Percentiles rank a stretch among this genome's conserved stretches.
These are phyloP conservation scores for Synanthedon myopaeformis DNA, from an alignment of 2,888 invertebrate species.

Conservation along the genomic window DNA sequence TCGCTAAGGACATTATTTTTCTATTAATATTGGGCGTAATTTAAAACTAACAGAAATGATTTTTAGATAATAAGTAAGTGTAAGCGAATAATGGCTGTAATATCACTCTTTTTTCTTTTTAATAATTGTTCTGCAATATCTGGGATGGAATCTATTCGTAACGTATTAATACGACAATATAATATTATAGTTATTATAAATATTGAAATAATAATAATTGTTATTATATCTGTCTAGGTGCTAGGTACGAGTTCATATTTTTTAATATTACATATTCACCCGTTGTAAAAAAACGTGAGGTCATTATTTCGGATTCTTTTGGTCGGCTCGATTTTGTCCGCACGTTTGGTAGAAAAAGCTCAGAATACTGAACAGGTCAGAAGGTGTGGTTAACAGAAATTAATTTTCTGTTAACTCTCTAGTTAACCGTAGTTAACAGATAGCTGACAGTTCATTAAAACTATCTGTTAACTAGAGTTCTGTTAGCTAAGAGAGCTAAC, in stretches of 20 bases:
- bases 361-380: too few relatives aligned
- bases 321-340: too few relatives aligned
- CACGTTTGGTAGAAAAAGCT: too few relatives aligned
- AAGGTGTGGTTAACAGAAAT: too few relatives aligned
- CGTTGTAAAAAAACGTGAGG: too few relatives aligned
- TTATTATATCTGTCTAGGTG: conserved; percentile 42
- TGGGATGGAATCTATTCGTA: conserved; percentile 51
- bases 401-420: too few relatives aligned
- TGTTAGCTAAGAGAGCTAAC: too few relatives aligned
- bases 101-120: conserved; percentile 13
- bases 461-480: too few relatives aligned
- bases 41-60: conserved; percentile 15
- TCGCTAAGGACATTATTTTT: conserved; percentile 49
- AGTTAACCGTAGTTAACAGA: too few relatives aligned
- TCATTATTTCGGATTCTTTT: too few relatives aligned
- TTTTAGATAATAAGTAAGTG: conserved; percentile 3
- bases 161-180: conserved; percentile 62
- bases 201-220: conserved; percentile 35
- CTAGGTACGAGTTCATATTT: conserved; percentile 26
- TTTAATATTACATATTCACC: too few relatives aligned
- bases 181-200: conserved; percentile 35
- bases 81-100: conserved; percentile 38
- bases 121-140: conserved; percentile 45
- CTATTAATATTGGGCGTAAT: conserved; percentile 36
- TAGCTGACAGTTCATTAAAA: too few relatives aligned